A percentile compares a stretch with the other conserved stretches of the same genome.
Conservation (phyloP, 2,888 invertebrate genomes). For the Drosophila algonquin region DNA sequence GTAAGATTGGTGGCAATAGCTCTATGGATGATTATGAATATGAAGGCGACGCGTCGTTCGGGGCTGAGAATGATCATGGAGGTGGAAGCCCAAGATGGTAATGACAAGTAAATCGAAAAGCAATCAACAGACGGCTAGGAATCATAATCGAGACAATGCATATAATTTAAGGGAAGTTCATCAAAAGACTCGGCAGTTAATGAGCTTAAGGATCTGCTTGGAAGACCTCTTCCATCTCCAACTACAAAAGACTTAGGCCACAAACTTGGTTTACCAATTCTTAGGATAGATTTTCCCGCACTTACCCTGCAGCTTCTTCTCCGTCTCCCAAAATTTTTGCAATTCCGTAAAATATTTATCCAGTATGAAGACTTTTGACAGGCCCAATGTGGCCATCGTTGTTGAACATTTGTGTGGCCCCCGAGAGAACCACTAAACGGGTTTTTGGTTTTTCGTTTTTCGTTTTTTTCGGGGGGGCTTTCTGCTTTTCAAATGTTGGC, state of each 20-base stretch:
- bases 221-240: background rate
- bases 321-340: conserved; percentile 98
- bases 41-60: conserved; percentile 32
- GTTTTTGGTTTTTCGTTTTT: conserved; percentile 34
- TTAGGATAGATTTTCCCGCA: conserved; percentile 33
- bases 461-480: background rate
- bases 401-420: conserved; percentile 82
- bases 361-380: conserved; percentile 98
- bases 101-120: conserved; percentile 36
- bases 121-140: conserved; percentile 23
- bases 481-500: conserved; percentile 48
- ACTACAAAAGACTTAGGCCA: conserved; percentile 59
- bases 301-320: conserved; percentile 97
- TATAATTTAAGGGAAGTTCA: background rate
- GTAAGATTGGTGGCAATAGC: conserved; percentile 29
- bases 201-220: background rate
- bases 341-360: conserved; percentile 98
- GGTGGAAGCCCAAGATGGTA: conserved; percentile 43
- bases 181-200: background rate
- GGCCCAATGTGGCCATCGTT: conserved; percentile 96
- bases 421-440: conserved; percentile 29
- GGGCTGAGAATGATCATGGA: conserved; percentile 20
- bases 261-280: conserved; percentile 41
- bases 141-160: conserved; percentile 7
- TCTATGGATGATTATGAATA: conserved; percentile 39